These are phyloP conservation scores for Mareca strepera DNA, from an alignment of 2,797 vertebrate genomes.

Conservation along the genomic window DNA sequence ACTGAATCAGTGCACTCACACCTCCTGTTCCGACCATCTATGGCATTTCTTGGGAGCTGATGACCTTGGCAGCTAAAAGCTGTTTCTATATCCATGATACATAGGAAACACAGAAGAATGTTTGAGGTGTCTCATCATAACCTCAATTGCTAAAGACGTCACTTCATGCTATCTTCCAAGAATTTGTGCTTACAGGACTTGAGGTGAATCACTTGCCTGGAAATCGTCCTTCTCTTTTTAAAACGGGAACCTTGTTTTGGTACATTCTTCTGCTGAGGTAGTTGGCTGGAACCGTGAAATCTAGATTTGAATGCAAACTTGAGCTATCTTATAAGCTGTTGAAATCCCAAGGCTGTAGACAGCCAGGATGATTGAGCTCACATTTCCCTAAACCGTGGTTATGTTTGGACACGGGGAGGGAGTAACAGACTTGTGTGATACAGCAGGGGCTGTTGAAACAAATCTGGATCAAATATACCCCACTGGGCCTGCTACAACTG, in stretches of 20 bases:
- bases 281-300: background rate
- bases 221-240: constrained; percentile 4
- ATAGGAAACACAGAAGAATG: background rate
- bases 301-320: constrained; percentile 16
- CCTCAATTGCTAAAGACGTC: background rate
- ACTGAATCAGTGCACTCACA: background rate
- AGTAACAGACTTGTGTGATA: constrained; percentile 19
- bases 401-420: background rate
- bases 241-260: background rate
- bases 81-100: background rate
- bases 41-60: constrained; percentile 30
- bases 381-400: background rate
- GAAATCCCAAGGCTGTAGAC: constrained; percentile 15
- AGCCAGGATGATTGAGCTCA: constrained; percentile 1
- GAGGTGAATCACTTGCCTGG: constrained; percentile 44
- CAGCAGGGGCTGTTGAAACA: constrained; percentile 22
- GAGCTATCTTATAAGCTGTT: constrained; percentile 12
- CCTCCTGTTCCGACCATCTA: constrained; percentile 14
- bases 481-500: background rate
- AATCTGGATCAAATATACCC: background rate
- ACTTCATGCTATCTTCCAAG: background rate
- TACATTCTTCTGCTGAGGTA: background rate
- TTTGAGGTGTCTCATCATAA: constrained; percentile 24
- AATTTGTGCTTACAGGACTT: background rate
- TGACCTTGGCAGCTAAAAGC: background rate